phyloP scores from a whole-genome alignment of 2,888 invertebrate species.

The Cheilosia variabilis region DNA sequence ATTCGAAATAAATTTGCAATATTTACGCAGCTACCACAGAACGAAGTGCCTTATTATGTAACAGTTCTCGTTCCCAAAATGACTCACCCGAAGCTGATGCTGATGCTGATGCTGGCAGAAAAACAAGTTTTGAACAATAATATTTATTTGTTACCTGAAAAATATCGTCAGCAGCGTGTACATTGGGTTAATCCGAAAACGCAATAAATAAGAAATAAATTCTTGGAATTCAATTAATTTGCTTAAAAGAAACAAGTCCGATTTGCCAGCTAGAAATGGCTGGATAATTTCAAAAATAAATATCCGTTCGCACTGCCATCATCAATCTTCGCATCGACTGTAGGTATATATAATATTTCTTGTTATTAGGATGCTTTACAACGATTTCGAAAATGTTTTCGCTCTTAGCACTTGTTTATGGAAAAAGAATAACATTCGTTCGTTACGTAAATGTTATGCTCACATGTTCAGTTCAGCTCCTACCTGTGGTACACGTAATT shows the following conservation, averaged over 20 bases:
- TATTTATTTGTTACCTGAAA: neutral
- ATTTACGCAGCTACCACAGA: neutral
- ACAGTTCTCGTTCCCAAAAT: slow-evolving; percentile 4
- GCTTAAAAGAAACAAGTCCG: slow-evolving; percentile 11
- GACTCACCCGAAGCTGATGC: neutral
- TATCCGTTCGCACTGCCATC: slow-evolving; percentile 6
- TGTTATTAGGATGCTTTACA: too few relatives aligned
- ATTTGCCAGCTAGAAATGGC: neutral
- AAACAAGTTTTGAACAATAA: slow-evolving; percentile 20
- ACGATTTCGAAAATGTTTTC: too few relatives aligned
- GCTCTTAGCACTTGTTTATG: neutral
- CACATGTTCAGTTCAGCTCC: neutral
- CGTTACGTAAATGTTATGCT: too few relatives aligned
- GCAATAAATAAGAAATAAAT: neutral
- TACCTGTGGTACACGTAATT: slow-evolving; percentile 1
- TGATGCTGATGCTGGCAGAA: neutral
- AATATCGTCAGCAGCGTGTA: neutral
- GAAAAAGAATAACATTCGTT: too few relatives aligned
- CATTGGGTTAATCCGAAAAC: neutral
- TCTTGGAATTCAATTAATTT: neutral
- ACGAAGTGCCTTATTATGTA: neutral
- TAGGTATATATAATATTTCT: too few relatives aligned
- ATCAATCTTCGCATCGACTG: slow-evolving; percentile 7
- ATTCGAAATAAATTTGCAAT: slow-evolving; percentile 6
- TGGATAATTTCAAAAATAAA: slow-evolving; percentile 13